phyloP scores from a whole-genome alignment of 2,113 vertebrate genomes.

The Talpa occidentalis region DNA sequence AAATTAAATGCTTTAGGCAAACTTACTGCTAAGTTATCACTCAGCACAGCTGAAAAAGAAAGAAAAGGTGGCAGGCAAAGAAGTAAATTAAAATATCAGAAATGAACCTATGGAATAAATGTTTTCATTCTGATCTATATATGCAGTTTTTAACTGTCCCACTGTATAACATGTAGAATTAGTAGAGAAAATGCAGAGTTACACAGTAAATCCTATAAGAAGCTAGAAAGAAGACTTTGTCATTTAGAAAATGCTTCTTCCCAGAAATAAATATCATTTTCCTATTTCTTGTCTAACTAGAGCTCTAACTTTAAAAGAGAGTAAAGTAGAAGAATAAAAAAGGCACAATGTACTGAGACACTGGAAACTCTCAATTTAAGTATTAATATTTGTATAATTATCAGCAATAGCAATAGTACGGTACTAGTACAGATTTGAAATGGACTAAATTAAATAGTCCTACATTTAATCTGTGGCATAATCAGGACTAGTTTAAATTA shows the following conservation, averaged over 20 bases:
- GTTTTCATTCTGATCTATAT: conserved; percentile 25
- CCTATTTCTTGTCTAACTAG: conserved; percentile 37
- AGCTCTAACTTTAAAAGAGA: conserved; percentile 43
- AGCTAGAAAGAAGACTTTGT: not conserved
- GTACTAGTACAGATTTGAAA: not conserved
- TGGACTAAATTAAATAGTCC: not conserved
- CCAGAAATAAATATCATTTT: conserved; percentile 46
- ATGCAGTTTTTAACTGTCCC: conserved; percentile 10
- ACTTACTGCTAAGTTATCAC: conserved; percentile 32
- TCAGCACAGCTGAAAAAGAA: not conserved
- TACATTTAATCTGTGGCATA: conserved; percentile 2
- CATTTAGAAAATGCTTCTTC: not conserved
- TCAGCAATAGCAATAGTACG: not conserved
- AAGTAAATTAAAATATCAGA: conserved; percentile 42
- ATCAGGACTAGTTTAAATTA: conserved; percentile 2
- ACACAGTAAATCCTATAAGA: not conserved
- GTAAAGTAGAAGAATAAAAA: conserved; percentile 40
- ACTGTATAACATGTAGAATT: not conserved
- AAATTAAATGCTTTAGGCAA: conserved; percentile 49
- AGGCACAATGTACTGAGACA: not conserved
- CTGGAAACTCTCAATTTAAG: not conserved
- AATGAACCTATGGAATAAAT: not conserved
- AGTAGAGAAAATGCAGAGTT: not conserved
- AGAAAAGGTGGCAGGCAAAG: not conserved
- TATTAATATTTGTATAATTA: not conserved